phyloP scores from a whole-genome alignment of 2,888 invertebrate genomes.

The Acheta domesticus region DNA sequence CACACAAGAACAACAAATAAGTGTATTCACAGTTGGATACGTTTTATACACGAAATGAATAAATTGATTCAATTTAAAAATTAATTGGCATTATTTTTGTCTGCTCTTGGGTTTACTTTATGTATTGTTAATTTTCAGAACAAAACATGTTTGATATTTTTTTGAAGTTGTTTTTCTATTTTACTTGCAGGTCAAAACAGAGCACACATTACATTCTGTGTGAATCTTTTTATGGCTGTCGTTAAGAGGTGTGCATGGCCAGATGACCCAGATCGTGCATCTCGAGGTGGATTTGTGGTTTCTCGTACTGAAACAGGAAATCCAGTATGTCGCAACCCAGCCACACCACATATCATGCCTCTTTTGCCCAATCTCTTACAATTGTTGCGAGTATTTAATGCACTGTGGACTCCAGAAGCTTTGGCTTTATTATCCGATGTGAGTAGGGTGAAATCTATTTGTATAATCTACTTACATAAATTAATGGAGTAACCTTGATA shows the following conservation, averaged over 20 bases:
- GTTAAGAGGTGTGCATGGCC: constrained; percentile 89
- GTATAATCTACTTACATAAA: too few relatives aligned
- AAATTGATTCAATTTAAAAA: too few relatives aligned
- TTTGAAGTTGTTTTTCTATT: not conserved
- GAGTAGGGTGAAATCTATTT: constrained; percentile 27
- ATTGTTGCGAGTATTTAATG: constrained; percentile 75
- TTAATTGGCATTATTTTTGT: too few relatives aligned
- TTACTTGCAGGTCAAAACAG: constrained; percentile 55
- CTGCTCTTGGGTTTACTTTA: too few relatives aligned
- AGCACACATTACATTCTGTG: constrained; percentile 66
- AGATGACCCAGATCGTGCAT: constrained; percentile 78
- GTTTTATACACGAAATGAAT: too few relatives aligned
- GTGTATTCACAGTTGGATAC: too few relatives aligned
- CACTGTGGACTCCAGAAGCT: constrained; percentile 70
- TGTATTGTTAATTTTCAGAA: too few relatives aligned
- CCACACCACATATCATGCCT: constrained; percentile 76
- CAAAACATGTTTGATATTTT: too few relatives aligned
- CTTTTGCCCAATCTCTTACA: constrained; percentile 75
- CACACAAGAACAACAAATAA: too few relatives aligned
- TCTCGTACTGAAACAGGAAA: constrained; percentile 71
- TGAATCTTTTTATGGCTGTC: constrained; percentile 74
- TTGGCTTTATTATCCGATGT: constrained; percentile 58
- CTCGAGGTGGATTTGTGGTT: constrained; percentile 79
- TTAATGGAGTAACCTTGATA: too few relatives aligned
- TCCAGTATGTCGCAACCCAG: constrained; percentile 82